A percentile compares a stretch with the other conserved stretches of the same genome.
Evolutionary conservation across 23 tunicate genomes (phyloP).

Genomic region (Trididemnum nubilum): DNA sequence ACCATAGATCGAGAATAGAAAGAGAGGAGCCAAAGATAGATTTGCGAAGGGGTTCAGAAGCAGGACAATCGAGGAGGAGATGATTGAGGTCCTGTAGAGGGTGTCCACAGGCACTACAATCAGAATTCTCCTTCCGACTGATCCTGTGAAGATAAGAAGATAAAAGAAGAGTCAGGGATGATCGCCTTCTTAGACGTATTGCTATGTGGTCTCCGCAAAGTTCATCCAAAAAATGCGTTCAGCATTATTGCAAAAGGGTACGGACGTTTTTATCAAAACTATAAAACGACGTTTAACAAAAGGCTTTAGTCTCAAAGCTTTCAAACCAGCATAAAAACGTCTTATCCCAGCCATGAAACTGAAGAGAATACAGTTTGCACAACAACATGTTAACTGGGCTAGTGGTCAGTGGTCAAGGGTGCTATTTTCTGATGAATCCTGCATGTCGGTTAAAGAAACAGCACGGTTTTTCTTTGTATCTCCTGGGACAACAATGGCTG

Average conservation of each 20-base stretch:
- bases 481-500: background rate
- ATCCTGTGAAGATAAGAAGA: too few relatives aligned
- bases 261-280: constrained; percentile 11
- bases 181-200: background rate
- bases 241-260: background rate
- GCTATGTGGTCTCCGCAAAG: constrained; percentile 10
- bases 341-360: too few relatives aligned
- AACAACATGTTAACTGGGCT: constrained; percentile 14
- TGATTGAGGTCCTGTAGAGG: too few relatives aligned
- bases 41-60: too few relatives aligned
- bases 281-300: too few relatives aligned
- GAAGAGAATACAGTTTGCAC: background rate
- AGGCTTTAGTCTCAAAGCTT: background rate
- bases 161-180: background rate
- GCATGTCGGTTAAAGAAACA: background rate
- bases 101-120: too few relatives aligned
- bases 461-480: too few relatives aligned
- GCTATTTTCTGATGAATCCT: constrained; percentile 28
- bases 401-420: constrained; percentile 11
- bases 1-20: too few relatives aligned
- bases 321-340: constrained; percentile 17
- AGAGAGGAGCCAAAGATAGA: too few relatives aligned
- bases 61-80: too few relatives aligned
- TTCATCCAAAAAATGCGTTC: constrained; percentile 20
- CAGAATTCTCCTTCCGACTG: too few relatives aligned